Base-by-base conservation (phyloP, 2,888 invertebrate species). In the Sisyra terminalis region DNA sequence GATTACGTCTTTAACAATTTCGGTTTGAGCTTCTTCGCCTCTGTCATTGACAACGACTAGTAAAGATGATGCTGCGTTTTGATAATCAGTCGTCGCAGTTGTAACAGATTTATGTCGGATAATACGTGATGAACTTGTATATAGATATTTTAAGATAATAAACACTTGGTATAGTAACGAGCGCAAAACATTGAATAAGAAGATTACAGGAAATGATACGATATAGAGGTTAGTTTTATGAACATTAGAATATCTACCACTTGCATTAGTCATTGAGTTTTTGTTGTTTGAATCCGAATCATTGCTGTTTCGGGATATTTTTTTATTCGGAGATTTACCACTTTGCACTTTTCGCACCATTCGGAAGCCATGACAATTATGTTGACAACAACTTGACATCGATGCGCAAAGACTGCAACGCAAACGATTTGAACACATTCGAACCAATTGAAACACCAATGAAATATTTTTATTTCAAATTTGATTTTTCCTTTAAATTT, bases 191-290 rank as follows among this genome's bases (percentile, higher is more conserved):
- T 85, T 86, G 64, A 87, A 88, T 52, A 87, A 70, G 65, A 87
- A 77, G 60, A 88, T 82, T 52, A 88, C 75, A 46, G 87, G 87
- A 65, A 85, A 84, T 53, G 87, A 87, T 65, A 87, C 85, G 60
- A 85, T 74, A 64, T 87, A 86, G 55, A 88, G 73, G 65, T 87
- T 88, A 63, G 83, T 75, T 64, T 87, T 86, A 65, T 87, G 87
- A 56, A 87, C 83, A 45, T 86, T 84, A 56, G 77, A 73, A 58
- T 74, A 75, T 58, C 72, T 62, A 47, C 64, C 70, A 18, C 18
- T 16, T 56, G 59, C 52, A 63, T 66, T 67, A 63, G 71, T 70
- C 67, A 69, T 66, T 61, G 72, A 69, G 60, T 71, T 65, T 59
- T 70, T 70, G 53, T 68, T 65, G 65, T 69, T 18, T 17, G 18